Evolutionary conservation across 2,888 invertebrate genomes (phyloP).

Genomic region (Lomographa bimaculata): DNA sequence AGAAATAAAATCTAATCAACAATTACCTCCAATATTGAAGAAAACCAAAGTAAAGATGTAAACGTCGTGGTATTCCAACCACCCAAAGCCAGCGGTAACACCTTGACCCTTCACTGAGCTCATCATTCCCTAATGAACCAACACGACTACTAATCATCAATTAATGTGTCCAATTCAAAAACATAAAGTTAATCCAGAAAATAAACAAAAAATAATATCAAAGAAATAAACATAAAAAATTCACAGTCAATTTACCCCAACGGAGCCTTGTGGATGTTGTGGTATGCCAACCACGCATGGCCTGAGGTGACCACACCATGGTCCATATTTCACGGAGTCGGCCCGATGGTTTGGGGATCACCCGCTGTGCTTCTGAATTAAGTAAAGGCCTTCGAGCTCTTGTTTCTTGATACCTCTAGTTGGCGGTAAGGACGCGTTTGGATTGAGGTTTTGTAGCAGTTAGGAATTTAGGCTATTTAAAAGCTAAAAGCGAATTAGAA

Average conservation of each 20-base stretch:
- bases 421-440: slow-evolving; percentile 50
- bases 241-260: slow-evolving; percentile 49
- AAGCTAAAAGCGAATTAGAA: too few species aligned
- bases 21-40: too few species aligned
- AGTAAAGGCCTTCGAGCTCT: slow-evolving; percentile 88
- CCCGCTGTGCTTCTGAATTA: slow-evolving; percentile 89
- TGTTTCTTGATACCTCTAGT: slow-evolving; percentile 80
- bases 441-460: slow-evolving; percentile 14
- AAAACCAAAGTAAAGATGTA: too few species aligned
- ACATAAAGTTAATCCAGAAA: slow-evolving; percentile 22
- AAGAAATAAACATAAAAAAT: slow-evolving; percentile 26
- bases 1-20: too few species aligned
- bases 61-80: too few species aligned
- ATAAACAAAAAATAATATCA: slow-evolving; percentile 22
- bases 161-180: slow-evolving; percentile 11
- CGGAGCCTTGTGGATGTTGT: slow-evolving; percentile 12
- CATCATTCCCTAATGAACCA: too few species aligned
- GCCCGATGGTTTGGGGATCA: slow-evolving; percentile 80
- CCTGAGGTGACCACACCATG: slow-evolving; percentile 64
- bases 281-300: slow-evolving; percentile 73
- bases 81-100: too few species aligned
- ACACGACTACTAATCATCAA: slow-evolving; percentile 17
- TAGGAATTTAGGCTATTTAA: background rate
- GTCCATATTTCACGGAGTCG: slow-evolving; percentile 75
- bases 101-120: too few species aligned